Base-by-base conservation (phyloP, 2,888 invertebrate species). In the Cerceris rybyensis region DNA sequence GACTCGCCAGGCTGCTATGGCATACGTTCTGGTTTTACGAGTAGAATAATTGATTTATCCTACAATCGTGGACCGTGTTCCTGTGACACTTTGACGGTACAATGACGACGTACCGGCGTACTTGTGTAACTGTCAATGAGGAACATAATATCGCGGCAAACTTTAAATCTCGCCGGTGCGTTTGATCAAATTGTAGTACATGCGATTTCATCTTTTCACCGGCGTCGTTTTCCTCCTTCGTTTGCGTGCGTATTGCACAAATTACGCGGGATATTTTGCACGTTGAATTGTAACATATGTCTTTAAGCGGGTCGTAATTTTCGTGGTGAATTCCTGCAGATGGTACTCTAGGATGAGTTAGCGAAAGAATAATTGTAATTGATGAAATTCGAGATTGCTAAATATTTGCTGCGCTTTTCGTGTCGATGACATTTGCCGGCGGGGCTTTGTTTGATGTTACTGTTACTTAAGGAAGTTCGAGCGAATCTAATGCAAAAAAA, bases 51-150 rank as follows among this genome's bases (percentile, higher is more conserved):
- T 68, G 68, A 73, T 73, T 73, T 73, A 76, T 73, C 72, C 52
- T 69, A 64, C 70, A 60, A 59, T 66, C 41, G 39, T 43, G 65
- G 54, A n/a, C 43, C 65, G 54, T 59, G 65, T 55, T 49, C 55
- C 50, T 61, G 59, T 73, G 60, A 71, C 72, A 66, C 75, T 46
- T 60, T 57, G 75, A 75, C 72, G 72, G 59, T 60, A 72, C 75
- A 72, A 75, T 72, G 75, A 75, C 61, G 72, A 57, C 61, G 61
- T 14, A 54, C 16, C 55, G 54, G 76, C 11, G 63, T 64, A 74
- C 76, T 17, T 74, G 52, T 76, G 76, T 73, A 76, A 43, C 73
- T 74, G 76, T 76, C 76, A 55, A 8, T 58, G n/a, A 1, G 64
- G 13, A 41, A 59, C 68, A 54, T 49, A 42, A 73, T 75, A 73